Evolutionary conservation across 1,140 invertebrate species (phyloP).

Genomic region (Mamestra configurata): DNA sequence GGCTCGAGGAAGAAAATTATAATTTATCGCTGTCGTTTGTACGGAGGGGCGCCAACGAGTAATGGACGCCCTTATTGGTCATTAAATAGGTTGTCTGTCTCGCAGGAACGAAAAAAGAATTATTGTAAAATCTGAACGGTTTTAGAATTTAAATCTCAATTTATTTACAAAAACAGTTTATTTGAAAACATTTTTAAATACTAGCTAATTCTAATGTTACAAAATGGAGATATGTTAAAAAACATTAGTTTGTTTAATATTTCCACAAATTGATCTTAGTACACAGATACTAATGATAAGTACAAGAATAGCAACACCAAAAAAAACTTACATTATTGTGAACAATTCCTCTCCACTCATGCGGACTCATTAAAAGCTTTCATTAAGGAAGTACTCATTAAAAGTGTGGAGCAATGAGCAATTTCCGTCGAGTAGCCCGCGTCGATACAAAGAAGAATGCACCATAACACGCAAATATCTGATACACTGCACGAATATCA

Average conservation of each 20-base stretch:
- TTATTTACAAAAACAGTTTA: too few relatives aligned
- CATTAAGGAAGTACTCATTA: constrained; percentile 78
- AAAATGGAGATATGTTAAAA: neutral
- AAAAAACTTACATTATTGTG: constrained; percentile 42
- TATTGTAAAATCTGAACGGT: neutral
- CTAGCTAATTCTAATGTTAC: too few relatives aligned
- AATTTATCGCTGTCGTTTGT: constrained; percentile 34
- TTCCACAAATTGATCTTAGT: constrained; percentile 9
- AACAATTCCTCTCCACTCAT: constrained; percentile 50
- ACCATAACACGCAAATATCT: constrained; percentile 43
- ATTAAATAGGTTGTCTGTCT: neutral
- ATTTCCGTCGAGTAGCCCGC: constrained; percentile 68
- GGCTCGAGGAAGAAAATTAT: constrained; percentile 35
- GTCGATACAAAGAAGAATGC: constrained; percentile 47
- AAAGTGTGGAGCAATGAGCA: constrained; percentile 78
- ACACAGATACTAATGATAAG: neutral
- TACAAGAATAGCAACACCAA: constrained; percentile 30
- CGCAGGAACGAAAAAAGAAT: neutral
- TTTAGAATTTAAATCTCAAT: neutral
- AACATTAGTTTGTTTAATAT: neutral
- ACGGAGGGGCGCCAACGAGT: constrained; percentile 17
- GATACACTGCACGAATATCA: constrained; percentile 30
- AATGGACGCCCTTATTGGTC: constrained; percentile 32
- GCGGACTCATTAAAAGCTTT: constrained; percentile 75
- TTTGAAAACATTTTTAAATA: too few relatives aligned